Percentiles rank a stretch among this genome's conserved stretches.
These are phyloP conservation scores for Lasioglossum morio DNA, from an alignment of 2,888 invertebrate species.

Conservation along the genomic window DNA sequence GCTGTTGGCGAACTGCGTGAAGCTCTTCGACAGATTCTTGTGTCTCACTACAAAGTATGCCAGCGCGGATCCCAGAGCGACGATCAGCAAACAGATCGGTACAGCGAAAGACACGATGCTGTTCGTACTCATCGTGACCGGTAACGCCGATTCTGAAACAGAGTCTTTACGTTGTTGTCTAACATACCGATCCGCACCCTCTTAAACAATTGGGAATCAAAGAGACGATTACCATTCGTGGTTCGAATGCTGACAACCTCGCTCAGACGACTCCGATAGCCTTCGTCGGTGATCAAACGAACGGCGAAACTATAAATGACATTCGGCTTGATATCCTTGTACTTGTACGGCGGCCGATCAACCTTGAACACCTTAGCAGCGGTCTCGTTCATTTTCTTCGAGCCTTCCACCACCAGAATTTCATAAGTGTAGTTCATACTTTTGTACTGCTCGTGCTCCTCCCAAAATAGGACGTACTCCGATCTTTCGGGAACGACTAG, in stretches of 20 bases:
- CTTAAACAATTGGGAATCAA: background rate
- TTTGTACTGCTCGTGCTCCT: conserved; percentile 84
- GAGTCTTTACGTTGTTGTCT: background rate
- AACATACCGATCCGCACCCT: background rate
- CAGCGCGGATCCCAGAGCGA: conserved; percentile 87
- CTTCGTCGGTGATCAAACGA: conserved; percentile 87
- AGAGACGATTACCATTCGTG: conserved; percentile 77
- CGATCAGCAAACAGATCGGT: conserved; percentile 86
- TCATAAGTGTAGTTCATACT: conserved; percentile 85
- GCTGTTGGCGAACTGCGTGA: conserved; percentile 92
- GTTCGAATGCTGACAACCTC: conserved; percentile 85
- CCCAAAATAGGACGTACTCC: conserved; percentile 89
- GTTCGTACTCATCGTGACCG: conserved; percentile 78
- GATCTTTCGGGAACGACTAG: conserved; percentile 87
- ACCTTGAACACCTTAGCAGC: conserved; percentile 84
- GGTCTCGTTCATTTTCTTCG: conserved; percentile 84
- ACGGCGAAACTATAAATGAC: conserved; percentile 88
- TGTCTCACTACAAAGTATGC: conserved; percentile 89
- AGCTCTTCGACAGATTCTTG: conserved; percentile 90
- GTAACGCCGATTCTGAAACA: conserved; percentile 41
- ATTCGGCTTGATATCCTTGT: conserved; percentile 85
- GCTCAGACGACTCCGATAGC: conserved; percentile 88
- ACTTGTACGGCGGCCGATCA: conserved; percentile 87
- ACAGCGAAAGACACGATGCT: conserved; percentile 85
- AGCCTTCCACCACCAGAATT: conserved; percentile 88